A percentile compares a stretch with the other conserved stretches of the same genome.
Conservation (phyloP, 2,797 vertebrate species). For the Peromyscus nudipes region DNA sequence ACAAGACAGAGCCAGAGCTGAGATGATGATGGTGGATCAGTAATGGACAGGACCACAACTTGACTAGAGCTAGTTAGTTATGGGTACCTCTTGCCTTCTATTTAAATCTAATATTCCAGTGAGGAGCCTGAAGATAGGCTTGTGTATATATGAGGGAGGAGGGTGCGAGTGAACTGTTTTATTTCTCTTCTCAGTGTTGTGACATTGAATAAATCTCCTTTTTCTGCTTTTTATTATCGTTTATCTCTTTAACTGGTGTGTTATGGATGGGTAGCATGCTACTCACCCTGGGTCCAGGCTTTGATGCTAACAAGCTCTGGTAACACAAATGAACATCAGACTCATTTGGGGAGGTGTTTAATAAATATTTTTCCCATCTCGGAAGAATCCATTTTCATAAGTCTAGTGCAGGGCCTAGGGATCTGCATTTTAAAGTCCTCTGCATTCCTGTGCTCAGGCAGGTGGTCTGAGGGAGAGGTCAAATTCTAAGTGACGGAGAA, state of each 20-base stretch:
- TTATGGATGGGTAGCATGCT: neutral
- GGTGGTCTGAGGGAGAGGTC: neutral
- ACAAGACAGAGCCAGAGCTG: too few relatives aligned
- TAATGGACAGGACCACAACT: neutral
- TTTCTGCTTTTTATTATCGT: neutral
- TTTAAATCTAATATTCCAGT: neutral
- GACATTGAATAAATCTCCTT: neutral
- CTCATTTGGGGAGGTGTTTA: neutral
- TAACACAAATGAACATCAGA: neutral
- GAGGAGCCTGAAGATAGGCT: neutral
- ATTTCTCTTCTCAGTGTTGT: neutral
- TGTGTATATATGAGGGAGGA: neutral
- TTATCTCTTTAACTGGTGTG: neutral
- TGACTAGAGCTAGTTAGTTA: neutral
- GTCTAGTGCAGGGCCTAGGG: neutral
- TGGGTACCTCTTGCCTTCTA: neutral
- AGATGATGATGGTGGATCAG: neutral
- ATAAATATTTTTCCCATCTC: neutral
- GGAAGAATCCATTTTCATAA: neutral
- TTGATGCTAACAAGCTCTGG: neutral
- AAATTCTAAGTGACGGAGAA: conserved; percentile 21
- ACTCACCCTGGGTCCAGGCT: neutral
- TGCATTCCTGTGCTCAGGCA: neutral
- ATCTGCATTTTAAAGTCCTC: neutral
- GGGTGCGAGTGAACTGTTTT: neutral